phyloP scores from a whole-genome alignment of 2,888 invertebrate genomes.

The Drosophila lacicola region DNA sequence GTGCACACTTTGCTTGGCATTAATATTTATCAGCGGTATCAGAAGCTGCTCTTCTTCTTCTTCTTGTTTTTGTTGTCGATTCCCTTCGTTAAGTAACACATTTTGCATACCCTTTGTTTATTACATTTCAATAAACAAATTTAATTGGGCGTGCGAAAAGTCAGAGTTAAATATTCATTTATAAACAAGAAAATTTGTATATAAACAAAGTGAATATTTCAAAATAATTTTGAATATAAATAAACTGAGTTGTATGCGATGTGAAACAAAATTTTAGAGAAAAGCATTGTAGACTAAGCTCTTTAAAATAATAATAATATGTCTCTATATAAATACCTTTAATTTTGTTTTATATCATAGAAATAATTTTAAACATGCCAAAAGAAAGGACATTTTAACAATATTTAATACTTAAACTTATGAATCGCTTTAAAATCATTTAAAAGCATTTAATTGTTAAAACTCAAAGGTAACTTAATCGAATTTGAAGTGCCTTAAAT shows the following conservation, averaged over 20 bases:
- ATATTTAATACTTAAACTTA: neutral
- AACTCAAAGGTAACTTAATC: neutral
- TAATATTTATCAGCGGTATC: conserved; percentile 80
- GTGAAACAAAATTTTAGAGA: no score
- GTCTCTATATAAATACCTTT: no score
- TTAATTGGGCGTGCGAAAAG: conserved; percentile 53
- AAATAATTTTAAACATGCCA: no score
- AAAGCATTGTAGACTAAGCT: no score
- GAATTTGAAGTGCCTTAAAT: conserved; percentile 22
- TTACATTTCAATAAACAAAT: conserved; percentile 78
- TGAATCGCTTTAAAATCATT: neutral
- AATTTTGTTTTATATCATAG: no score
- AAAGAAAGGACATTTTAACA: no score
- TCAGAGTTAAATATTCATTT: no score
- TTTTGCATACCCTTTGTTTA: conserved; percentile 73
- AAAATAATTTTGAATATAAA: neutral
- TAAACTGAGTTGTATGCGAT: no score
- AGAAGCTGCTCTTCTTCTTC: conserved; percentile 46
- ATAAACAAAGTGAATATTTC: no score
- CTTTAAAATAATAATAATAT: no score
- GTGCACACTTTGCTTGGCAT: conserved; percentile 79
- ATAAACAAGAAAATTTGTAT: no score
- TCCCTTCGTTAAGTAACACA: conserved; percentile 54
- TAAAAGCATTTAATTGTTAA: neutral
- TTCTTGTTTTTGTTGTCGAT: conserved; percentile 21